Percentiles rank a stretch among this genome's conserved stretches.
Evolutionary conservation across 2,888 invertebrate genomes (phyloP).

Genomic region (Thera obeliscata): DNA sequence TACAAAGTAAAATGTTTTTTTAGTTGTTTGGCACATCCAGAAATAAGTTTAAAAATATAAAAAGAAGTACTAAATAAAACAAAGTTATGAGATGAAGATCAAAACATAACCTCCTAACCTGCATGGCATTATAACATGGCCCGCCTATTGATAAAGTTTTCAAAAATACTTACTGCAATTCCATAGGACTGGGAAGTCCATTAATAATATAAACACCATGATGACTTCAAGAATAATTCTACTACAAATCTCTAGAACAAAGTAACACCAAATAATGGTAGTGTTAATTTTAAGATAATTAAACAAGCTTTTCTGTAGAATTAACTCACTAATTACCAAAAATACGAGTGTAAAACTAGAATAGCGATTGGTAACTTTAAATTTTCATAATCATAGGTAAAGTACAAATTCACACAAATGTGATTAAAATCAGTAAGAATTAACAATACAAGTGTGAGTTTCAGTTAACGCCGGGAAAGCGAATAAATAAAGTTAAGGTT

Average conservation of each 20-base stretch:
- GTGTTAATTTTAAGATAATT: background rate
- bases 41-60: no score
- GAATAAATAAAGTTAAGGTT: no score
- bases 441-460: background rate
- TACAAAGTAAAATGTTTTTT: no score
- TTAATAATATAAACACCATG: background rate
- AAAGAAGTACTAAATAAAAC: no score
- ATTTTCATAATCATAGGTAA: background rate
- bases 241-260: background rate
- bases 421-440: background rate
- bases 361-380: background rate
- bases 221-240: background rate
- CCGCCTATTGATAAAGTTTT: background rate
- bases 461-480: no score
- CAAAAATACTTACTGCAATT: background rate
- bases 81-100: no score
- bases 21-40: no score
- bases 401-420: background rate
- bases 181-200: background rate
- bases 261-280: background rate
- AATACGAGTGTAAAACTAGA: background rate
- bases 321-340: background rate
- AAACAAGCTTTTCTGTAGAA: background rate
- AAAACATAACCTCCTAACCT: background rate
- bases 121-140: background rate